Evolutionary conservation across 37 sponge, comb jelly and placozoan species (phyloP).

Genomic region (Corticium candelabrum): DNA sequence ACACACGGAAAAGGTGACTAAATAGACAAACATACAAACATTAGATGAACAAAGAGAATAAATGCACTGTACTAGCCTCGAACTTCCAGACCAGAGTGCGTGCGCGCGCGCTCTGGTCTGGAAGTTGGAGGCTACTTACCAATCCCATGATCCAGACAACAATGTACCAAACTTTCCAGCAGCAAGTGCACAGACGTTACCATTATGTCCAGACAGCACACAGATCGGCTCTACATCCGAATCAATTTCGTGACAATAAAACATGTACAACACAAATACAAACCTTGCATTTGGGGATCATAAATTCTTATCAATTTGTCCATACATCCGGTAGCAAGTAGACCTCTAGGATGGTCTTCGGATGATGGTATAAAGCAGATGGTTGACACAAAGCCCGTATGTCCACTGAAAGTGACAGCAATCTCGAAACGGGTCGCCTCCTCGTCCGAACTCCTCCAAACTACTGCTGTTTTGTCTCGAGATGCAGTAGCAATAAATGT

Average conservation of each 20-base stretch:
- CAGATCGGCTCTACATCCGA: not conserved
- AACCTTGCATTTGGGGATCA: not conserved
- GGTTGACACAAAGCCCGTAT: not conserved
- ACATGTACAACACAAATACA: too few species aligned
- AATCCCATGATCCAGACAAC: constrained; percentile 9
- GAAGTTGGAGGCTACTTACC: not conserved
- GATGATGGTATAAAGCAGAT: not conserved
- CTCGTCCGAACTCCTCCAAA: not conserved
- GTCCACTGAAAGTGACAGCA: not conserved
- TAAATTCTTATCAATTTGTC: constrained; percentile 7
- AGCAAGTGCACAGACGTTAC: not conserved
- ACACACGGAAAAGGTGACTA: too few species aligned
- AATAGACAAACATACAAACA: too few species aligned
- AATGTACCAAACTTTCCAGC: not conserved
- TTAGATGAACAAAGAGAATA: too few species aligned
- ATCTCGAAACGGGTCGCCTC: too few species aligned
- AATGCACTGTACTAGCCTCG: too few species aligned
- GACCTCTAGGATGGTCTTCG: not conserved
- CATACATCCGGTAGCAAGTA: constrained; percentile 5
- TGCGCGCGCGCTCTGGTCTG: not conserved
- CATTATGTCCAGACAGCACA: not conserved
- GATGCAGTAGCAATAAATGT: not conserved
- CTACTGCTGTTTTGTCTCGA: not conserved
- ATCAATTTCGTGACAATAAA: too few species aligned
- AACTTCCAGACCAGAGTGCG: too few species aligned